Evolutionary conservation across 2,797 vertebrate genomes (phyloP), one percentile per base, ranked within the genome.

Genomic region (Rousettus madagascariensis): DNA sequence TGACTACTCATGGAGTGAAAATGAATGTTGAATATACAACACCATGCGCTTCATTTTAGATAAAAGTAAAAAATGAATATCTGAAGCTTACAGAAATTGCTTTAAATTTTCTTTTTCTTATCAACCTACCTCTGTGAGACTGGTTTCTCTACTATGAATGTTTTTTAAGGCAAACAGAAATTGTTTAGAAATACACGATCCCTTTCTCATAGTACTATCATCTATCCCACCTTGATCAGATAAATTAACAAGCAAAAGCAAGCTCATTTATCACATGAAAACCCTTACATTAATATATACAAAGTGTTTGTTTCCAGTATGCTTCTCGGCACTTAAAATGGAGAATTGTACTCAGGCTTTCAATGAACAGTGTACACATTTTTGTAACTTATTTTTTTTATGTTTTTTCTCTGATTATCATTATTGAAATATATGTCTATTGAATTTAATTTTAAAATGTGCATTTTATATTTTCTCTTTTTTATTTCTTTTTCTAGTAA

Each of bases 121-220:
- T 63, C 46, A 49, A 66, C 41, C 91, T 66, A 55, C 28, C 15
- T 90, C 49, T 61, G 24, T 59, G 36, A 87, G 43, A 77, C 41
- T 78, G 49, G 33, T 91, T 75, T 85, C 80, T 89, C 30, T 78
- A 43, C 33, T 72, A n/a, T 68, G 49, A 72, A 46, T 68, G 22
- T 46, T 68, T 92, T 92, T 83, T 90, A 83, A 90, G 86, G 59
- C 26, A 87, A 91, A 68, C 19, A 90, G 51, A 49, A 93, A 59
- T 49, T 89, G 26, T 59, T 91, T 71, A 65, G 53, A 59, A 46
- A 66, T 38, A 30, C 30, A 66, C 33, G 22, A 68, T 43, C 8
- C 26, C 17, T 5, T 85, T 28, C 84, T 89, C 15, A 16, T 38
- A 57, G 30, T 0, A 1, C 41, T 38, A 33, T 91, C 20, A 82